phyloP scores from a whole-genome alignment of 2,888 invertebrate genomes.

The Linyphia triangularis region DNA sequence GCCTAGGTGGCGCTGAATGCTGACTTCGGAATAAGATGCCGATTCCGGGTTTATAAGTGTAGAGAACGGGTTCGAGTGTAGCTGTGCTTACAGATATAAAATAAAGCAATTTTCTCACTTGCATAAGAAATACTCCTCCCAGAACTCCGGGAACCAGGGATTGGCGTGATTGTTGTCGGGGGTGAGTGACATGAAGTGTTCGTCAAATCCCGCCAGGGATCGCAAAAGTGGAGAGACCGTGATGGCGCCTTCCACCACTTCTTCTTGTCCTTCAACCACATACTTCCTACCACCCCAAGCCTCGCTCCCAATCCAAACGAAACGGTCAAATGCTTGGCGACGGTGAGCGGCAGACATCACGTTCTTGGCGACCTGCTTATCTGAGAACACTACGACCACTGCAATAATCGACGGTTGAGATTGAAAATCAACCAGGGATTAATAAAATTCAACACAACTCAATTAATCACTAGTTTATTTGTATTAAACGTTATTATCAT shows the following conservation, averaged over 20 bases:
- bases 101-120: slow-evolving; percentile 57
- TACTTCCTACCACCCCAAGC: slow-evolving; percentile 81
- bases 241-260: slow-evolving; percentile 82
- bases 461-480: no score
- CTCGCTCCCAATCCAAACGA: slow-evolving; percentile 83
- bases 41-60: no score
- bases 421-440: neutral
- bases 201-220: slow-evolving; percentile 81
- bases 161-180: slow-evolving; percentile 78
- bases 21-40: no score
- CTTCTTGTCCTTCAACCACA: slow-evolving; percentile 78
- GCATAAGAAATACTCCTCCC: slow-evolving; percentile 81
- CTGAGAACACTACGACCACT: slow-evolving; percentile 82
- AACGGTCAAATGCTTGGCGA: slow-evolving; percentile 78
- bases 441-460: no score
- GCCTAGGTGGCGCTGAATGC: no score
- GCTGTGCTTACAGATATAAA: no score
- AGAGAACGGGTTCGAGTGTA: no score
- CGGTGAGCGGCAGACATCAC: slow-evolving; percentile 81
- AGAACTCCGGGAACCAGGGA: slow-evolving; percentile 83
- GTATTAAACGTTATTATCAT: no score
- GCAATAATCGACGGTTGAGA: slow-evolving; percentile 66
- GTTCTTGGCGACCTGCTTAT: slow-evolving; percentile 80
- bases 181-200: slow-evolving; percentile 81
- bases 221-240: slow-evolving; percentile 82